Evolutionary conservation across 2,113 vertebrate species (phyloP).

Genomic region (Abramis brama): DNA sequence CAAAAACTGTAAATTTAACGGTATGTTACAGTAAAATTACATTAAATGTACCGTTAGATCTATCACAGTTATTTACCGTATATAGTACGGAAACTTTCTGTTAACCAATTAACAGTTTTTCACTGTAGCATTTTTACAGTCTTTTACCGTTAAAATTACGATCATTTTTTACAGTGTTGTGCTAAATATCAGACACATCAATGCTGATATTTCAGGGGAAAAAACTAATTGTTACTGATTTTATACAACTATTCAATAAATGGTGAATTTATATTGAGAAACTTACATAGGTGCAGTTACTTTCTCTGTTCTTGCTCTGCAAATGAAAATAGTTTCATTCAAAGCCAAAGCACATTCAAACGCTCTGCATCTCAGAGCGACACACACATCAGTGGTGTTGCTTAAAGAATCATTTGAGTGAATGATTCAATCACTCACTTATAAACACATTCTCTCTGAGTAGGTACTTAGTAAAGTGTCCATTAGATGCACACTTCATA

Average conservation of each 20-base stretch:
- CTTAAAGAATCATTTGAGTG: neutral
- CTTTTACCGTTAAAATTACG: too few relatives aligned
- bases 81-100: too few relatives aligned
- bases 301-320: neutral
- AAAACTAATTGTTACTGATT: neutral
- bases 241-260: neutral
- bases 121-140: too few relatives aligned
- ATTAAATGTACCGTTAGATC: too few relatives aligned
- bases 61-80: too few relatives aligned
- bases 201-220: neutral
- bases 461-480: neutral
- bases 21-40: too few relatives aligned
- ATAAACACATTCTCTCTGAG: neutral
- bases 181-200: neutral
- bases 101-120: too few relatives aligned
- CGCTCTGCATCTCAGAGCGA: neutral
- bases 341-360: neutral
- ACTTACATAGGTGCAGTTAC: neutral
- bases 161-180: too few relatives aligned
- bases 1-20: too few relatives aligned
- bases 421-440: neutral
- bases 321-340: neutral
- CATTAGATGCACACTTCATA: too few relatives aligned
- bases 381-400: neutral
- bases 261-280: neutral